These are phyloP conservation scores for Syritta pipiens DNA, from an alignment of 2,888 invertebrate species.

Conservation along the genomic window DNA sequence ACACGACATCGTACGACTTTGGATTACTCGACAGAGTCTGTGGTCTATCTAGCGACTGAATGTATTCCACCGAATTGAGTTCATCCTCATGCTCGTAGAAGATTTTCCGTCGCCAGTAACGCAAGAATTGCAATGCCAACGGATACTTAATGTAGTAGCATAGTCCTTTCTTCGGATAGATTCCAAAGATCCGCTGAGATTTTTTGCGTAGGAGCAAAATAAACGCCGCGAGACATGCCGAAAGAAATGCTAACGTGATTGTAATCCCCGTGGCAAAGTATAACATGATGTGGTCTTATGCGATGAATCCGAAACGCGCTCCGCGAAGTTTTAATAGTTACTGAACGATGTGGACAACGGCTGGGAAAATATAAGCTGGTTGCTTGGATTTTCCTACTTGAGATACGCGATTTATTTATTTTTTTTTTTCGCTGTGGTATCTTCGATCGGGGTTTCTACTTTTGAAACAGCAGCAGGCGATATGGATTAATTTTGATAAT, in stretches of 20 bases:
- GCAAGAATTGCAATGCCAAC: conserved; percentile 79
- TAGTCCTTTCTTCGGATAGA: conserved; percentile 81
- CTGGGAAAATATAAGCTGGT: conserved; percentile 27
- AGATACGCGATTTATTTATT: conserved; percentile 11
- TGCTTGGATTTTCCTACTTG: conserved; percentile 37
- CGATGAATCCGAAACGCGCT: neutral
- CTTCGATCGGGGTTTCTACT: conserved; percentile 57
- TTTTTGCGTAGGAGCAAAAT: conserved; percentile 73
- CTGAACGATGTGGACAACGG: neutral
- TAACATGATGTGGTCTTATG: conserved; percentile 3
- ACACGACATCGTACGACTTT: conserved; percentile 86
- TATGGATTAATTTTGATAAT: conserved; percentile 68
- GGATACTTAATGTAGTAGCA: conserved; percentile 81
- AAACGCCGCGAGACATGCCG: conserved; percentile 55
- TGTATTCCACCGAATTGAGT: conserved; percentile 70
- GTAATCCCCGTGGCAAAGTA: conserved; percentile 36
- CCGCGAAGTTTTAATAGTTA: neutral
- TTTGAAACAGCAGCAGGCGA: conserved; percentile 48
- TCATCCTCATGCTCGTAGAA: conserved; percentile 73
- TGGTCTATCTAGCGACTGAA: conserved; percentile 80
- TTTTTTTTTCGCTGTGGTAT: conserved; percentile 22
- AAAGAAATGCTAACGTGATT: conserved; percentile 67
- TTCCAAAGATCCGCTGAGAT: conserved; percentile 79
- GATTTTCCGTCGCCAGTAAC: conserved; percentile 77
- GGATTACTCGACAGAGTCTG: conserved; percentile 80